Evolutionary conservation across 2,113 vertebrate genomes (phyloP).

Genomic region (Corydoras maculifer): DNA sequence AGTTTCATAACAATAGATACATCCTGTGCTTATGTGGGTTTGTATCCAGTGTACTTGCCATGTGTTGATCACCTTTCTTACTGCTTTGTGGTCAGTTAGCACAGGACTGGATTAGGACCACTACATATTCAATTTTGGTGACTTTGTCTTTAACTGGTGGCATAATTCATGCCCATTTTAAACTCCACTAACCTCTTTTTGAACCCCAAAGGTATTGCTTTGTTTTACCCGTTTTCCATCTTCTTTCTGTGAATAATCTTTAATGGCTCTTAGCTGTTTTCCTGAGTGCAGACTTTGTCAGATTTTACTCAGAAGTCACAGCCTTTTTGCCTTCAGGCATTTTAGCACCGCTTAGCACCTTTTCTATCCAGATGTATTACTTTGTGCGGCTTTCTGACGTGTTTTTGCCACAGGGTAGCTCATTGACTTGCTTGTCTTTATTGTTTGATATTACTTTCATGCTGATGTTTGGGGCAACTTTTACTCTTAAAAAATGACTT

Average conservation of each 20-base stretch:
- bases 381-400: not conserved
- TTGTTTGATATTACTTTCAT: conserved; percentile 9
- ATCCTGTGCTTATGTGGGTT: too few relatives aligned
- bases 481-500: conserved; percentile 4
- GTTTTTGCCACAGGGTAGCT: conserved; percentile 3
- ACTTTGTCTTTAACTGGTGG: too few relatives aligned
- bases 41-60: too few relatives aligned
- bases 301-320: conserved; percentile 5
- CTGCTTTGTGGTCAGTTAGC: too few relatives aligned
- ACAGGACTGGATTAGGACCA: too few relatives aligned
- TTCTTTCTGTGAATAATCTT: not conserved
- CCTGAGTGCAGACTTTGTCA: not conserved
- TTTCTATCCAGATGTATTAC: conserved; percentile 2
- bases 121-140: too few relatives aligned
- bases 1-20: too few relatives aligned
- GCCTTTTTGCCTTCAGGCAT: conserved; percentile 8
- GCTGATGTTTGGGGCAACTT: conserved; percentile 1
- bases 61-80: too few relatives aligned
- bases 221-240: not conserved
- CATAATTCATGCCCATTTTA: not conserved
- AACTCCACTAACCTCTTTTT: conserved; percentile 3
- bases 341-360: not conserved
- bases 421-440: conserved; percentile 11
- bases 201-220: not conserved
- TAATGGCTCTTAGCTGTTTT: conserved; percentile 8